Conservation (phyloP, 2,888 invertebrate species). For the Papilio gigon region DNA sequence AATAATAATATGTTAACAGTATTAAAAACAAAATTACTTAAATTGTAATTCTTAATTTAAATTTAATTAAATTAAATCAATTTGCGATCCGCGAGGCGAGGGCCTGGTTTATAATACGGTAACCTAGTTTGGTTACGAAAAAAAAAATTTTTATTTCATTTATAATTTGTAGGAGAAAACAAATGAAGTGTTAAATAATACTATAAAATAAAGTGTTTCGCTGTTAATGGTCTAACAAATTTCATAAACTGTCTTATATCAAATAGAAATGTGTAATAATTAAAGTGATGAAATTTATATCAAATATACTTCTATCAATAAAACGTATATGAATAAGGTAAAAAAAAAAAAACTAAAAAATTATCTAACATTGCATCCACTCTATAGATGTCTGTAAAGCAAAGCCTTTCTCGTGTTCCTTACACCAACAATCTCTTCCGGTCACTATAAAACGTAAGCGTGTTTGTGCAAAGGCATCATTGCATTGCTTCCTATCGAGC, state of each 20-base stretch:
- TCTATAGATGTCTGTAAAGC: slow-evolving; percentile 54
- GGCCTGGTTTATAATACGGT: too few relatives aligned
- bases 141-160: too few relatives aligned
- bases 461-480: slow-evolving; percentile 67
- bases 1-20: too few relatives aligned
- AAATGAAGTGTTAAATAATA: too few relatives aligned
- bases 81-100: too few relatives aligned
- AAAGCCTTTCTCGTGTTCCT: slow-evolving; percentile 67
- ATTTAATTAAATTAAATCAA: too few relatives aligned
- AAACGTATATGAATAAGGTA: not conserved
- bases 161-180: too few relatives aligned
- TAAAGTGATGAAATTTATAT: not conserved
- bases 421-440: slow-evolving; percentile 73
- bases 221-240: not conserved
- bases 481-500: slow-evolving; percentile 57
- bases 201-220: too few relatives aligned
- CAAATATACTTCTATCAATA: not conserved
- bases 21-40: too few relatives aligned
- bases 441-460: slow-evolving; percentile 74
- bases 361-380: slow-evolving; percentile 51
- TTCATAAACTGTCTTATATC: too few relatives aligned
- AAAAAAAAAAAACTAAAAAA: slow-evolving; percentile 44
- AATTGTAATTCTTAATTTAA: too few relatives aligned
- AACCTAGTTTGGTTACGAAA: too few relatives aligned
- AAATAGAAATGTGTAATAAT: not conserved